phyloP scores from a whole-genome alignment of 2,888 invertebrate species.

The Parelbella ahira region DNA sequence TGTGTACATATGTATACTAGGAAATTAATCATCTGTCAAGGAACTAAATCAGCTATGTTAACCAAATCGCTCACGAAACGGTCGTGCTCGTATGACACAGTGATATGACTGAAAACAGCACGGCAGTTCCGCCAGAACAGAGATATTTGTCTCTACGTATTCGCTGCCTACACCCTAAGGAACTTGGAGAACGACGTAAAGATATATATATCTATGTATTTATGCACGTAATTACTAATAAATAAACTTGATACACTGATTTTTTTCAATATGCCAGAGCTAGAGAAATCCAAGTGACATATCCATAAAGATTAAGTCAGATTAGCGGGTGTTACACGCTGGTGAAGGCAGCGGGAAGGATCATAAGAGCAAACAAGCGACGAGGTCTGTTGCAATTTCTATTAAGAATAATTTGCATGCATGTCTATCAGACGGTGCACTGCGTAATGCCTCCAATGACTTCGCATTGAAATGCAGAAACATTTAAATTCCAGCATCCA shows the following conservation, averaged over 20 bases:
- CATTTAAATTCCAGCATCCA: constrained; percentile 10
- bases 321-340: not conserved
- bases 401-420: constrained; percentile 37
- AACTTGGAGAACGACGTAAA: no score
- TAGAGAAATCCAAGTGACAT: not conserved
- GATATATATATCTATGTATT: no score
- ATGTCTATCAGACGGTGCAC: constrained; percentile 26
- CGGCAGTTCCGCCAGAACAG: no score
- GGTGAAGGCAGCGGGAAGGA: not conserved
- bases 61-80: no score
- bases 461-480: constrained; percentile 24
- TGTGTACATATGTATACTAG: no score
- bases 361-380: constrained; percentile 25
- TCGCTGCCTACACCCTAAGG: no score
- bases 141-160: no score
- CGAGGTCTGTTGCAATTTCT: constrained; percentile 31
- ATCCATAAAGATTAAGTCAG: constrained; percentile 1
- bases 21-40: no score
- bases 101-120: no score
- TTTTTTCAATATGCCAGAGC: not conserved
- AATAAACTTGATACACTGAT: not conserved
- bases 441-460: constrained; percentile 28
- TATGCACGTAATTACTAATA: no score
- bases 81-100: no score
- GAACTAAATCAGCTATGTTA: no score